Conservation (phyloP, 2,797 vertebrate species). For the Dendrocincla fuliginosa region DNA sequence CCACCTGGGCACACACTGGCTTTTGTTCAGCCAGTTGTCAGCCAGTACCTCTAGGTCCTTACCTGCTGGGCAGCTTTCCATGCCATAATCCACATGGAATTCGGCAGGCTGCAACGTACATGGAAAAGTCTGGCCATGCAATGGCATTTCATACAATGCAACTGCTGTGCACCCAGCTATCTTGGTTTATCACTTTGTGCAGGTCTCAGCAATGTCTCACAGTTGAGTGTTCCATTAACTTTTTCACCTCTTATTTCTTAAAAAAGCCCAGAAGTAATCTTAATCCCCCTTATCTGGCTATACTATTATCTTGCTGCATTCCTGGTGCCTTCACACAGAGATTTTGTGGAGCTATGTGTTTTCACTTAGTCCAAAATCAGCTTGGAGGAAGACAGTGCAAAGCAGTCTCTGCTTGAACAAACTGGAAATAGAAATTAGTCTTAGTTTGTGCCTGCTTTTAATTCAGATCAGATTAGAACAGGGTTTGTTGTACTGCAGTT, state of each 20-base stretch:
- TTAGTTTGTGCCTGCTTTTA: not conserved
- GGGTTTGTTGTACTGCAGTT: not conserved
- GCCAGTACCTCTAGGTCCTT: no score
- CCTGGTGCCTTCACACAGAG: slow-evolving; percentile 9
- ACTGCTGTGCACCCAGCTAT: not conserved
- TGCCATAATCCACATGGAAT: not conserved
- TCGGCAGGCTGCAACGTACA: not conserved
- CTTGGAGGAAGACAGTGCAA: not conserved
- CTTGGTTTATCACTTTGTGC: slow-evolving; percentile 33
- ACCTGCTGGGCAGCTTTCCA: not conserved
- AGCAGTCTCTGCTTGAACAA: not conserved
- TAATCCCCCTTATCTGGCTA: slow-evolving; percentile 55
- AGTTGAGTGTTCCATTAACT: slow-evolving; percentile 60
- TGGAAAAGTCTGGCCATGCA: not conserved
- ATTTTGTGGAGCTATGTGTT: slow-evolving; percentile 17
- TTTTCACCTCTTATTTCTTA: slow-evolving; percentile 41
- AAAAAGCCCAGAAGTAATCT: slow-evolving; percentile 26
- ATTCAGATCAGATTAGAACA: not conserved
- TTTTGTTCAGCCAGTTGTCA: not conserved
- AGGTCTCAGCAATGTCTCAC: not conserved
- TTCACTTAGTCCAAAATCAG: slow-evolving; percentile 4
- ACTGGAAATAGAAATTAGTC: not conserved
- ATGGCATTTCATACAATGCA: not conserved
- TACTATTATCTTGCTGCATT: slow-evolving; percentile 25
- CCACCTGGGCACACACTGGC: not conserved